Base-by-base conservation (phyloP, 2,797 vertebrate species). In the Huso huso region DNA sequence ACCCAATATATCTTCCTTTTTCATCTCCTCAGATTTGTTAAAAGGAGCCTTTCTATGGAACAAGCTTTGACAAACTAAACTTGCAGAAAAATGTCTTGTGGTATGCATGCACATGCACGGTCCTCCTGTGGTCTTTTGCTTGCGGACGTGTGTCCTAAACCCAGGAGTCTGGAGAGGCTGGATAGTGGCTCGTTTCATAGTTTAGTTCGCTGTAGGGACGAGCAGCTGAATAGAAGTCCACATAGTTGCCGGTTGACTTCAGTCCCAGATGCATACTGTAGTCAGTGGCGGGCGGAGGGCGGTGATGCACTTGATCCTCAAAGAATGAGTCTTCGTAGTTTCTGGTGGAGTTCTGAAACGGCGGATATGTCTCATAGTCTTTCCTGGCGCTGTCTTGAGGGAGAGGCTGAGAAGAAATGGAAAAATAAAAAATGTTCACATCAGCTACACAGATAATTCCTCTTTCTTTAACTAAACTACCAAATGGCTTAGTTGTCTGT, bases 61-160 rank as follows among this genome's bases (percentile, higher is more conserved):
- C 88, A 84, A 92, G 86, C 90, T 91, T 88, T 86, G 82, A 90
- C 78, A 82, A 92, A 92, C 84, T 85, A 89, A 93, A 93, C 84
- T 76, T 81, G 88, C 86, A 84, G 89, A 78, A 89, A 88, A 84
- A 90, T 85, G 90, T 90, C 86, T 90, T 70, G 88, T 88, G 89
- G 92, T 93, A 90, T 90, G 91, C 97, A 99, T 99, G 97, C 97
- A 99, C 96, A 98, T 98, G 96, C 95, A 90, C 90, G 90, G 91
- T 89, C 87, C 85, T 82, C 72, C 77, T 66, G 66, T 59, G 70
- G 69, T 73, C 75, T 62, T n/a, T 66, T 65, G 69, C 55, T 6
- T 65, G 72, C 72, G 63, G 65, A 68, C 70, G n/a, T 60, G 18
- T 48, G 70, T 77, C 84, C 92, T 93, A 98, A 85, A 98, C 95